A percentile compares a stretch with the other conserved stretches of the same genome.
Conservation (phyloP, 2,888 invertebrate genomes). For the Protula sp. region DNA sequence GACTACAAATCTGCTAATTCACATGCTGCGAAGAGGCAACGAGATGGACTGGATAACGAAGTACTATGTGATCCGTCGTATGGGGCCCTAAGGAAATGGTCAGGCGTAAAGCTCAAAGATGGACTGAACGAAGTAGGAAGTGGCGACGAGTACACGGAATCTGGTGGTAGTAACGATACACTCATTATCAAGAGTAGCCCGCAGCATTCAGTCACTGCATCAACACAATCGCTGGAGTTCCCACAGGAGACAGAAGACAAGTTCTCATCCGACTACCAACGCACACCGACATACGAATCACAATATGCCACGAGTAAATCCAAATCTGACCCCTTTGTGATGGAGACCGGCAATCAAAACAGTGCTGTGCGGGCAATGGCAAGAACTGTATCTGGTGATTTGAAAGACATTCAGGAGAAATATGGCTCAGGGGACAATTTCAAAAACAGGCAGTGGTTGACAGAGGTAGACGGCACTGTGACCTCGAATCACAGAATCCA, state of each 20-base stretch:
- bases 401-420: constrained; percentile 3
- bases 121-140: constrained; percentile 1
- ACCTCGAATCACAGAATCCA: too few species aligned
- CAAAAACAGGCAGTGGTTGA: not conserved
- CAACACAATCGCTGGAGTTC: too few species aligned
- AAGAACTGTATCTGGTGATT: constrained; percentile 2
- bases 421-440: not conserved
- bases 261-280: too few species aligned
- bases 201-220: too few species aligned
- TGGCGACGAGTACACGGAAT: not conserved
- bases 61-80: constrained; percentile 1
- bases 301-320: too few species aligned
- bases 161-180: constrained; percentile 10
- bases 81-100: constrained; percentile 5
- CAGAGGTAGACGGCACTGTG: not conserved
- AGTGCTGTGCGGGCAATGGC: not conserved
- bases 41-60: too few species aligned
- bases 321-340: not conserved
- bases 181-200: constrained; percentile 13
- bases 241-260: constrained; percentile 6
- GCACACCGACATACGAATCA: too few species aligned
- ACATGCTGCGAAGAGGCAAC: too few species aligned
- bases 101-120: constrained; percentile 1
- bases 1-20: too few species aligned
- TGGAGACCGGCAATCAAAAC: too few species aligned